phyloP scores from a whole-genome alignment of 2,888 invertebrate genomes.

The Cryptophagus acutangulus region DNA sequence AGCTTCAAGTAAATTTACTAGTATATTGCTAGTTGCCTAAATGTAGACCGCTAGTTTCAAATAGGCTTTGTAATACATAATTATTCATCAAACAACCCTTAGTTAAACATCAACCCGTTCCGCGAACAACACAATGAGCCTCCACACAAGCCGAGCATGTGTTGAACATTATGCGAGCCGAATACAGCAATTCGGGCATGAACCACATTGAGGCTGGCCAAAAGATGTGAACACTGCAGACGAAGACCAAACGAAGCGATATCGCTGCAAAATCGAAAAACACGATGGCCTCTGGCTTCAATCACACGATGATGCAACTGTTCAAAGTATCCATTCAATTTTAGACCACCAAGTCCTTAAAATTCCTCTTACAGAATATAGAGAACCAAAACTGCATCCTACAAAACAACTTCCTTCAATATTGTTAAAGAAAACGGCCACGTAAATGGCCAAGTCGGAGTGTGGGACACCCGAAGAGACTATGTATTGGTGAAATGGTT shows the following conservation, averaged over 20 bases:
- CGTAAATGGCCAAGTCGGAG: constrained; percentile 72
- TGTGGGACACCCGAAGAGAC: constrained; percentile 83
- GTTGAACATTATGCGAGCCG: constrained; percentile 63
- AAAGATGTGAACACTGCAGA: constrained; percentile 85
- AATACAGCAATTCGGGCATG: constrained; percentile 68
- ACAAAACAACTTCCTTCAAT: constrained; percentile 90
- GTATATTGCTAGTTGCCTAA: too few relatives aligned
- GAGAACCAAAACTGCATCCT: constrained; percentile 84
- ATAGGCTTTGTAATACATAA: too few relatives aligned
- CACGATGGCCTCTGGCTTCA: constrained; percentile 86
- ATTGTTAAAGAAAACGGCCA: constrained; percentile 87
- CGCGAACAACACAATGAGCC: constrained; percentile 60
- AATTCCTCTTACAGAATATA: constrained; percentile 58
- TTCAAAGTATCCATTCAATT: constrained; percentile 45
- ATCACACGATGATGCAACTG: constrained; percentile 70
- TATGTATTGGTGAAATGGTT: constrained; percentile 71
- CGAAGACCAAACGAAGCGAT: constrained; percentile 79
- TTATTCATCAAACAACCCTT: too few relatives aligned
- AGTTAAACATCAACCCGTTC: too few relatives aligned
- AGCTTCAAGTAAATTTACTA: too few relatives aligned
- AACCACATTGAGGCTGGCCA: constrained; percentile 92
- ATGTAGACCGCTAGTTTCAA: too few relatives aligned
- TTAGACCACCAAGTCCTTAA: background rate
- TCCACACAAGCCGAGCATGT: constrained; percentile 58
- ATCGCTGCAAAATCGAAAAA: constrained; percentile 87